A percentile compares a stretch with the other conserved stretches of the same genome.
phyloP scores from a whole-genome alignment of 1,140 invertebrate genomes.

The Caerostris darwini region DNA sequence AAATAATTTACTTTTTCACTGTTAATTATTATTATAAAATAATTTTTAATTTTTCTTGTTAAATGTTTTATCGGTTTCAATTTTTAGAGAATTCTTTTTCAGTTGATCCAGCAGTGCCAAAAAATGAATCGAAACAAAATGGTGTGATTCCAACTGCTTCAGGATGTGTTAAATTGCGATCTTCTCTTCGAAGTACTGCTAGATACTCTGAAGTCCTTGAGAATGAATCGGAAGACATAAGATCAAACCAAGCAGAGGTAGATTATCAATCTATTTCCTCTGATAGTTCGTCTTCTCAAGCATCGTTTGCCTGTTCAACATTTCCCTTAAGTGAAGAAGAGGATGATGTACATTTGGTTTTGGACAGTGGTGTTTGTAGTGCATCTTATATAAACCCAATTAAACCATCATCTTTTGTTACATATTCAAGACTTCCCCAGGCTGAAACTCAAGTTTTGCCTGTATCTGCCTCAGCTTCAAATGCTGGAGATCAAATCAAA shows the following conservation, averaged over 20 bases:
- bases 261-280: not conserved
- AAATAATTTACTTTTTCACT: too few relatives aligned
- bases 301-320: constrained; percentile 49
- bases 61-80: too few relatives aligned
- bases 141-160: not conserved
- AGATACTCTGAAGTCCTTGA: constrained; percentile 53
- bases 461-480: constrained; percentile 69
- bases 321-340: constrained; percentile 38
- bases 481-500: constrained; percentile 62
- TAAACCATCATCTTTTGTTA: constrained; percentile 54
- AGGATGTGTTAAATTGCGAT: constrained; percentile 51
- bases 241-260: constrained; percentile 21
- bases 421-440: constrained; percentile 57
- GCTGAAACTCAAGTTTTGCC: constrained; percentile 53
- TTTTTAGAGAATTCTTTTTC: not conserved
- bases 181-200: constrained; percentile 34
- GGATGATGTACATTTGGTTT: constrained; percentile 64
- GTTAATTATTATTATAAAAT: too few relatives aligned
- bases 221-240: constrained; percentile 40
- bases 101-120: constrained; percentile 71
- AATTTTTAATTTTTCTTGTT: too few relatives aligned
- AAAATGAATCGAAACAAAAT: constrained; percentile 61
- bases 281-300: constrained; percentile 51
- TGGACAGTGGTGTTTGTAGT: constrained; percentile 69
- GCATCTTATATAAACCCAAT: constrained; percentile 55